Conservation (phyloP, 2,797 vertebrate species). For the Cephalopachus bancanus region DNA sequence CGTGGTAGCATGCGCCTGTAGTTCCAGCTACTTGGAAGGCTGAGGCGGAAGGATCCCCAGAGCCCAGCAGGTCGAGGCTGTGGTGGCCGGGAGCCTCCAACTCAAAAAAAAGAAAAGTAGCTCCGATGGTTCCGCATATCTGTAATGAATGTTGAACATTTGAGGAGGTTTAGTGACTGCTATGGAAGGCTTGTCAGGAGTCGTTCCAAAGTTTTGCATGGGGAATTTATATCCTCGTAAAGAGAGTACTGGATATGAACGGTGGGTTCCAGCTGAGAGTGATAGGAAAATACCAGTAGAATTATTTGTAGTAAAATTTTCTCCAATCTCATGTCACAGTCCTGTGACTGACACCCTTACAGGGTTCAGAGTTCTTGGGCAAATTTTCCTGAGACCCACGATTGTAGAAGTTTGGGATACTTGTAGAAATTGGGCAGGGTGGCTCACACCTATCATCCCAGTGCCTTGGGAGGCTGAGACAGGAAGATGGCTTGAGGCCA, state of each 20-base stretch:
- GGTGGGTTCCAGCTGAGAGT: constrained; percentile 43
- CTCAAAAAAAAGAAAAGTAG: constrained; percentile 30
- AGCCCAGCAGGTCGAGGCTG: too few species aligned
- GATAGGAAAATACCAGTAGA: constrained; percentile 50
- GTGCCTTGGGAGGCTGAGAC: too few species aligned
- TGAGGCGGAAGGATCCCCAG: too few species aligned
- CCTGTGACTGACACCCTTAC: background rate
- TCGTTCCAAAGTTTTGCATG: constrained; percentile 48
- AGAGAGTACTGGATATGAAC: constrained; percentile 15
- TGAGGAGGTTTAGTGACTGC: constrained; percentile 28
- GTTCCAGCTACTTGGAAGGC: too few species aligned
- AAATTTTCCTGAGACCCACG: constrained; percentile 6
- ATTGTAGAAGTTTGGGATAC: constrained; percentile 23
- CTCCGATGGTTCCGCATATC: background rate
- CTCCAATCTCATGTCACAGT: background rate
- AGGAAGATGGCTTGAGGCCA: too few species aligned
- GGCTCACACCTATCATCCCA: too few species aligned
- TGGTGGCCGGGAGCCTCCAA: too few species aligned
- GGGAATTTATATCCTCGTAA: constrained; percentile 66
- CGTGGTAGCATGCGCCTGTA: too few species aligned
- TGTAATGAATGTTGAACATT: constrained; percentile 62
- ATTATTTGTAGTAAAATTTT: constrained; percentile 29
- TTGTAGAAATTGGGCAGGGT: too few species aligned
- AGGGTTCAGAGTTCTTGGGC: background rate
- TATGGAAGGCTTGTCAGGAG: constrained; percentile 39